These are phyloP conservation scores for Malacosoma neustria DNA, from an alignment of 2,888 invertebrate genomes.

Conservation along the genomic window DNA sequence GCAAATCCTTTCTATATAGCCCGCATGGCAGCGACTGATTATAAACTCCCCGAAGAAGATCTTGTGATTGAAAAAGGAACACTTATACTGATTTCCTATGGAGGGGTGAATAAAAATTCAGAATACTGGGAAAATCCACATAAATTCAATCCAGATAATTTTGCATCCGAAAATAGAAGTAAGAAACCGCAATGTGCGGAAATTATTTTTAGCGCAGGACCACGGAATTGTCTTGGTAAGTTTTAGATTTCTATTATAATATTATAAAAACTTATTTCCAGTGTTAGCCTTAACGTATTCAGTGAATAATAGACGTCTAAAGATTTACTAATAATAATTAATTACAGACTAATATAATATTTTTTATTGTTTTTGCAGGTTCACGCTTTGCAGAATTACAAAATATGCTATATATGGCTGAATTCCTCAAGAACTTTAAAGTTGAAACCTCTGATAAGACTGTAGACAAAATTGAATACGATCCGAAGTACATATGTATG, in stretches of 20 bases:
- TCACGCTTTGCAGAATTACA: conserved; percentile 26
- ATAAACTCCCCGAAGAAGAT: conserved; percentile 15
- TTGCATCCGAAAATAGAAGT: conserved; percentile 16
- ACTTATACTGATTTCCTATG: conserved; percentile 12
- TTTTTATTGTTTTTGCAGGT: too few relatives aligned
- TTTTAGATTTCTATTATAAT: too few relatives aligned
- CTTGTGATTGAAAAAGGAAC: conserved; percentile 23
- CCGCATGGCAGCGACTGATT: conserved; percentile 7
- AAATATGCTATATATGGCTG: conserved; percentile 13
- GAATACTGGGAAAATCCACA: conserved; percentile 27
- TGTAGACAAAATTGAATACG: conserved; percentile 3
- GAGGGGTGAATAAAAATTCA: conserved; percentile 25
- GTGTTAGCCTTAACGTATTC: too few relatives aligned
- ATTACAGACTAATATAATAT: too few relatives aligned
- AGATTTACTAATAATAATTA: too few relatives aligned
- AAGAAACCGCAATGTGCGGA: conserved; percentile 19
- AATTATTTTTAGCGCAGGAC: conserved; percentile 18
- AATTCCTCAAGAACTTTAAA: conserved; percentile 20
- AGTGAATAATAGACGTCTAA: too few relatives aligned
- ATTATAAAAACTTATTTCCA: too few relatives aligned
- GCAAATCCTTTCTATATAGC: conserved; percentile 14
- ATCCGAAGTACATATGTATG: conserved; percentile 5
- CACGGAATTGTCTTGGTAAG: conserved; percentile 34
- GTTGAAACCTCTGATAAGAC: conserved; percentile 6
- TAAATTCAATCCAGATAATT: conserved; percentile 29